phyloP scores from a whole-genome alignment of 2,797 vertebrate species.

The Rhabdophis nuchalis region DNA sequence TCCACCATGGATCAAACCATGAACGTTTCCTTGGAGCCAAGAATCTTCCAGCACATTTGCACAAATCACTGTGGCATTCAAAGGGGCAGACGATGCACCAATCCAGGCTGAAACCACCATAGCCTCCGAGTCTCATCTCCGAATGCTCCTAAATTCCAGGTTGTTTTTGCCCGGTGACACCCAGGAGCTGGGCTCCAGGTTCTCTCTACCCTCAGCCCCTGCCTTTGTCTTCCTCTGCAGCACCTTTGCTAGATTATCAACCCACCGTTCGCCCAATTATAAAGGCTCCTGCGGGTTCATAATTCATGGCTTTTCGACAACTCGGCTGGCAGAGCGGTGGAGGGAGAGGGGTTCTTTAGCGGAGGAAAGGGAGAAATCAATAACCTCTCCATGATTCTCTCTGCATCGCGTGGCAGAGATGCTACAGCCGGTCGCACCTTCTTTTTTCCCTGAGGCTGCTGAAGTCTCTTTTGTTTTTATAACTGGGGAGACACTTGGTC shows the following conservation, averaged over 20 bases:
- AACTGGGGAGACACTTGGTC: slow-evolving; percentile 44
- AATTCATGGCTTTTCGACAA: slow-evolving; percentile 51
- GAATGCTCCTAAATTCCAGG: neutral
- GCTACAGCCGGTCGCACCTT: slow-evolving; percentile 54
- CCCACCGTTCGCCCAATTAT: slow-evolving; percentile 58
- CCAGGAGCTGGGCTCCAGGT: neutral
- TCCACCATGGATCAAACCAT: neutral
- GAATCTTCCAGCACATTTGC: neutral
- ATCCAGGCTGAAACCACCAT: neutral
- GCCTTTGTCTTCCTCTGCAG: slow-evolving; percentile 14
- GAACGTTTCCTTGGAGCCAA: neutral
- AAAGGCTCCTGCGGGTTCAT: slow-evolving; percentile 43
- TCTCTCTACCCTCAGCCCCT: slow-evolving; percentile 9
- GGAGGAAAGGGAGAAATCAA: slow-evolving; percentile 59
- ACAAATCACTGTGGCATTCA: neutral
- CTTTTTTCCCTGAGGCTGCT: slow-evolving; percentile 58
- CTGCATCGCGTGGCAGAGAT: slow-evolving; percentile 38
- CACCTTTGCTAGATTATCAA: slow-evolving; percentile 62
- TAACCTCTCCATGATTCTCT: slow-evolving; percentile 52
- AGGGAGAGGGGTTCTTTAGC: slow-evolving; percentile 31
- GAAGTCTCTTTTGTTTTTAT: slow-evolving; percentile 58
- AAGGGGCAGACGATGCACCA: neutral
- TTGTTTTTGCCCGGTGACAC: neutral
- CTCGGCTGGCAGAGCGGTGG: slow-evolving; percentile 47
- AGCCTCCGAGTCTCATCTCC: accelerated